Evolutionary conservation across 2,888 invertebrate genomes (phyloP).

Genomic region (Aproaerema taeniolella): DNA sequence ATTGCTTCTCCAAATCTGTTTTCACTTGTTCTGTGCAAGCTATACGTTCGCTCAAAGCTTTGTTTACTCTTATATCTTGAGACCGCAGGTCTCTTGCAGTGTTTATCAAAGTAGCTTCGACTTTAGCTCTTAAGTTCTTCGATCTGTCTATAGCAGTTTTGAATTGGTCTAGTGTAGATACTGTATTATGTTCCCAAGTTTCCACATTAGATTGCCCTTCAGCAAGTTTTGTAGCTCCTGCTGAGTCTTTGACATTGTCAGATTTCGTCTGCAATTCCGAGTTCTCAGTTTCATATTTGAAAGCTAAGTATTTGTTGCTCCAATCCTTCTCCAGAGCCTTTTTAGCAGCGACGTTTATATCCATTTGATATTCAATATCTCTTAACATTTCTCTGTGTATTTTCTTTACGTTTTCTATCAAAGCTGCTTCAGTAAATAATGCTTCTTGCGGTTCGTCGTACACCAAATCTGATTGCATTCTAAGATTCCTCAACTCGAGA

Average conservation of each 20-base stretch:
- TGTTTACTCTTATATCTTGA: slow-evolving; percentile 89
- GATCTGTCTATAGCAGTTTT: slow-evolving; percentile 86
- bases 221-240: slow-evolving; percentile 87
- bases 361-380: slow-evolving; percentile 82
- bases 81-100: slow-evolving; percentile 87
- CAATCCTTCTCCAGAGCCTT: slow-evolving; percentile 90
- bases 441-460: slow-evolving; percentile 87
- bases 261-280: slow-evolving; percentile 84
- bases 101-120: slow-evolving; percentile 85
- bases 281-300: slow-evolving; percentile 84
- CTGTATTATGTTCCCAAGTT: slow-evolving; percentile 89
- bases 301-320: slow-evolving; percentile 91
- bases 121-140: slow-evolving; percentile 81
- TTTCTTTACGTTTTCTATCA: slow-evolving; percentile 83
- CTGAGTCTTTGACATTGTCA: slow-evolving; percentile 83
- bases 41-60: slow-evolving; percentile 83
- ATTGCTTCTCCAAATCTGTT: slow-evolving; percentile 82
- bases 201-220: slow-evolving; percentile 90
- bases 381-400: slow-evolving; percentile 79
- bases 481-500: slow-evolving; percentile 79
- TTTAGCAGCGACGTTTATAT: slow-evolving; percentile 86
- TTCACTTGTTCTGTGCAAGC: slow-evolving; percentile 86
- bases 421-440: slow-evolving; percentile 82
- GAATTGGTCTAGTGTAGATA: slow-evolving; percentile 84
- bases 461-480: slow-evolving; percentile 85